Percentiles rank a stretch among this genome's conserved stretches.
These are phyloP conservation scores for Campopleginae sp. DNA, from an alignment of 2,888 invertebrate genomes.

Conservation along the genomic window DNA sequence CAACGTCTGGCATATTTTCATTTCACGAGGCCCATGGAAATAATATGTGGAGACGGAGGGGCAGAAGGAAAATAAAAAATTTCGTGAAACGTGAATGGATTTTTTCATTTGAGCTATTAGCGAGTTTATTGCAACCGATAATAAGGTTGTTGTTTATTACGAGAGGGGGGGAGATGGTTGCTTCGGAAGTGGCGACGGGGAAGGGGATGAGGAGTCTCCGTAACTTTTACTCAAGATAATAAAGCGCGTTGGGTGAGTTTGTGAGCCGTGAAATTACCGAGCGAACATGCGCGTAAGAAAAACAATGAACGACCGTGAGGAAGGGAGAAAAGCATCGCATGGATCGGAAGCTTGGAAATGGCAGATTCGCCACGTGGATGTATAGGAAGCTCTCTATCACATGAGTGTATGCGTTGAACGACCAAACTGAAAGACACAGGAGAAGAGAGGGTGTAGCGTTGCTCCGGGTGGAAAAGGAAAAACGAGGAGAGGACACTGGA, in stretches of 20 bases:
- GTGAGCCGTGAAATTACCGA: slow-evolving; percentile 72
- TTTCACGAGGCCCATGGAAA: not conserved
- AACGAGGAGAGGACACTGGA: slow-evolving; percentile 70
- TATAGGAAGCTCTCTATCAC: slow-evolving; percentile 34
- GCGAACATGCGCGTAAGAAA: slow-evolving; percentile 68
- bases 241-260: slow-evolving; percentile 70
- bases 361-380: slow-evolving; percentile 57
- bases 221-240: slow-evolving; percentile 72
- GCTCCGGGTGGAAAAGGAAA: slow-evolving; percentile 59
- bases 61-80: not conserved
- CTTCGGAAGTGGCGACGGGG: not conserved
- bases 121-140: slow-evolving; percentile 54
- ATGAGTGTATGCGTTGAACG: slow-evolving; percentile 41
- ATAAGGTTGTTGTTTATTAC: slow-evolving; percentile 66
- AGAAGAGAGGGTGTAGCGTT: slow-evolving; percentile 24
- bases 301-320: slow-evolving; percentile 66
- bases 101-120: slow-evolving; percentile 42
- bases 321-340: slow-evolving; percentile 21
- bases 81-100: slow-evolving; percentile 37
- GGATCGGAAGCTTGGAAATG: slow-evolving; percentile 52
- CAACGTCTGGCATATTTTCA: not conserved
- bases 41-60: not conserved
- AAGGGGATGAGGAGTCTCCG: slow-evolving; percentile 27
- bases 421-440: slow-evolving; percentile 38
- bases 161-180: not conserved